Conservation (phyloP, 2,888 invertebrate species). For the Drosophila austrosaltans region DNA sequence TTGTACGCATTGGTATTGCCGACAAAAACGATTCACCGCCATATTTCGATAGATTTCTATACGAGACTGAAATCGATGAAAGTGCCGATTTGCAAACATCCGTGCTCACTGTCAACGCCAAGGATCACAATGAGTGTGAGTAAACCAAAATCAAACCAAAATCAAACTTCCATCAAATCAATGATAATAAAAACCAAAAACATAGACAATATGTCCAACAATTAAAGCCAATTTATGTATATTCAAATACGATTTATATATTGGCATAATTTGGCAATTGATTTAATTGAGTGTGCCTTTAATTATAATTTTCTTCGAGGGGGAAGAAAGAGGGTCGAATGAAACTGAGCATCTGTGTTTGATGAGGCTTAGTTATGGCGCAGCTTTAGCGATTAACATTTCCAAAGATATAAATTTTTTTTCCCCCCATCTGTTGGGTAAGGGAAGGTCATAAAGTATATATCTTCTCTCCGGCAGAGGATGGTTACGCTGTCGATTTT, state of each 20-base stretch:
- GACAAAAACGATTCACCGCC: conserved; percentile 99
- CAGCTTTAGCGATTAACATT: conserved; percentile 14
- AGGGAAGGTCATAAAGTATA: conserved; percentile 1
- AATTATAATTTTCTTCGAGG: conserved; percentile 34
- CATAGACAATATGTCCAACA: conserved; percentile 13
- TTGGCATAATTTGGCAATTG: conserved; percentile 66
- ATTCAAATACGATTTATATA: conserved; percentile 28
- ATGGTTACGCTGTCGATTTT: conserved; percentile 11
- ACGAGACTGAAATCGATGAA: conserved; percentile 98
- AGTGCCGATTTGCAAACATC: conserved; percentile 98
- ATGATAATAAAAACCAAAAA: conserved; percentile 30
- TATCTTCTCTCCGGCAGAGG: not conserved
- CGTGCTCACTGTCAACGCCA: conserved; percentile 98
- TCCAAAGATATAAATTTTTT: conserved; percentile 12
- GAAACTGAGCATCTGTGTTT: not conserved
- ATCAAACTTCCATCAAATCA: conserved; percentile 13
- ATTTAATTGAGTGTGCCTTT: conserved; percentile 60
- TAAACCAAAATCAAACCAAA: conserved; percentile 71
- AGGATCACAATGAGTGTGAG: conserved; percentile 99
- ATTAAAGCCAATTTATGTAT: conserved; percentile 52
- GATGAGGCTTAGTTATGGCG: conserved; percentile 15
- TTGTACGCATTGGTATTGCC: conserved; percentile 98
- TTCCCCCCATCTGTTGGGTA: not conserved
- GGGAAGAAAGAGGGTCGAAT: not conserved
- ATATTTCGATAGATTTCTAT: conserved; percentile 97